phyloP scores from a whole-genome alignment of 1,140 invertebrate species.

The Lepidurus couesii region DNA sequence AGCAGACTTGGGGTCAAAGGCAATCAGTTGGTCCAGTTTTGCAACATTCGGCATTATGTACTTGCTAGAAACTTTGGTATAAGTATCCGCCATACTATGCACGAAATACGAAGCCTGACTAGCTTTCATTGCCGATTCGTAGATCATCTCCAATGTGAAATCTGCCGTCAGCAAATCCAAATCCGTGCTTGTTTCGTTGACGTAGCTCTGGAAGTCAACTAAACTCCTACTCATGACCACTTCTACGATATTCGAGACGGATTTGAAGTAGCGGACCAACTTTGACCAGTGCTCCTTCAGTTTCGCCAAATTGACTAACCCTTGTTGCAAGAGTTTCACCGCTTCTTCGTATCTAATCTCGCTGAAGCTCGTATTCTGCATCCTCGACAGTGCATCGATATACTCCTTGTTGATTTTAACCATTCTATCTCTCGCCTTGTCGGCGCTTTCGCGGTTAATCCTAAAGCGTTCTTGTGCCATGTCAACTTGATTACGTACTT shows the following conservation, averaged over 20 bases:
- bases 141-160: slow-evolving; percentile 1
- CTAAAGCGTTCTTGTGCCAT: slow-evolving; percentile 7
- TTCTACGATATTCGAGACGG: slow-evolving; percentile 15
- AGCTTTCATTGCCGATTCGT: slow-evolving; percentile 27
- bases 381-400: slow-evolving; percentile 15
- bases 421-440: slow-evolving; percentile 20
- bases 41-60: slow-evolving; percentile 25
- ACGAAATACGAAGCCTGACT: slow-evolving; percentile 29
- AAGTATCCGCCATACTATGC: slow-evolving; percentile 25
- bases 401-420: slow-evolving; percentile 12
- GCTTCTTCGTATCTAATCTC: slow-evolving; percentile 27
- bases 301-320: neutral
- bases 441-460: neutral
- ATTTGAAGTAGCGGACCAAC: slow-evolving; percentile 28
- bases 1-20: neutral
- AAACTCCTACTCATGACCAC: neutral
- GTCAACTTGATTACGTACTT: neutral
- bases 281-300: slow-evolving; percentile 28
- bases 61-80: slow-evolving; percentile 19
- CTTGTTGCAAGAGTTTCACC: slow-evolving; percentile 24
- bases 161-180: neutral
- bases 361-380: slow-evolving; percentile 26
- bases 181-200: neutral
- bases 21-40: slow-evolving; percentile 24
- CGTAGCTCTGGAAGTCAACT: slow-evolving; percentile 3